Evolutionary conservation across 2,888 invertebrate genomes (phyloP), one percentile per base, ranked within the genome.

Genomic region (Troides aeacus): DNA sequence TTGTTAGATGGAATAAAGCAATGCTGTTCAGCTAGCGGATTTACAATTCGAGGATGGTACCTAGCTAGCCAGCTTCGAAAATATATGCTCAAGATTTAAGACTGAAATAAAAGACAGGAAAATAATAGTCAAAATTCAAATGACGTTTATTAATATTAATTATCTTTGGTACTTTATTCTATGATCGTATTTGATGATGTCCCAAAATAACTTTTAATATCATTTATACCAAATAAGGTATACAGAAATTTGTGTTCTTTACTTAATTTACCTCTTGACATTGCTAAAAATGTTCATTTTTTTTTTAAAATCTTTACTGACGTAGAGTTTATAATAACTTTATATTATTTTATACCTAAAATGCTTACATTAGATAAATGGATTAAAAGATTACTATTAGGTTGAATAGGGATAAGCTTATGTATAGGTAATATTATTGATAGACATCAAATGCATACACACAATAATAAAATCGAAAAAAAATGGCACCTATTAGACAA

Each of bases 111-210:
- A 53, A 53, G 53, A n/a, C 4, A 53, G 8, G 18, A 53, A 58
- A 58, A 58, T n/a, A 23, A 56, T 10, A 10, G 56, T 10, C 1
- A 23, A 12, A 24, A 30, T 62, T 57, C 64, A 57, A 64, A 61
- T 64, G 57, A 62, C n/a, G 42, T 71, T 64, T 59, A 67, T 67
- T 67, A 50, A 57, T 59, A 68, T 46, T 63, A 64, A 57, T 70
- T 67, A 67, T 71, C 70, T 71, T 71, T 71, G 70, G 70, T 71
- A 67, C 60, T 42, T 66, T 64, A 70, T 61, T 21, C 69, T 70
- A 71, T 58, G 4, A 53, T 6, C 18, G 69, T 64, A 69, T 59
- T 62, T 42, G 64, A 39, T 57, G 57, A 46, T 46, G 61, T 62
- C 60, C 42, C 46, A 53, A 66, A 77, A 71, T 53, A 63, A 18